Base-by-base conservation (phyloP, 2,888 invertebrate species). In the Drosophila bunnanda region DNA sequence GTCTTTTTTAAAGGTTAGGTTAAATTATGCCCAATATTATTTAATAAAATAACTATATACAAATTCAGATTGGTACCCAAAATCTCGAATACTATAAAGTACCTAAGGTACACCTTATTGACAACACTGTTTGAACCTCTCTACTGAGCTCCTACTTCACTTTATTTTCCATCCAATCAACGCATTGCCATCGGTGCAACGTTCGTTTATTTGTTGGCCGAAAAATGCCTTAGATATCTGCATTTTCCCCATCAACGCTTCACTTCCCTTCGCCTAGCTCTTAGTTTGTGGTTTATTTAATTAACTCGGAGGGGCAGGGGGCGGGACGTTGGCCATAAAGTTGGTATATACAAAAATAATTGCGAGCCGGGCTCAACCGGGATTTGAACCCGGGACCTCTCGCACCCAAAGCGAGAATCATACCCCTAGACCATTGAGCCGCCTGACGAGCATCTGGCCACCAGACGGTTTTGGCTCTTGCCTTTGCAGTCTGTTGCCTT, bases 311-410 rank as follows among this genome's bases (percentile, higher is more conserved):
- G 38, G 38, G n/a, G 30, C 36, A 22, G 36, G 13, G 39, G 41
- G 30, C 32, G 41, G 41, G 56, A 41, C 20, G 56, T 34, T 34
- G 13, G 43, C 67, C 58, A 71, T 65, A 61, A 72, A 68, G 55
- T 53, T 43, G 9, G 20, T 60, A 61, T 39, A 8, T 39, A 8
- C 25, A 39, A 71, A 68, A 68, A 70, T 61, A 77, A 41, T 43
- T 48, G 8, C 34, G 55, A 65, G 60, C 61, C 61, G 91, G 91
- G 91, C 91, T 91, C 91, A 91, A 91, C 91, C 91, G 91, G 91
- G 91, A 91, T 91, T 91, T 91, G 91, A 91, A 91, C 91, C 91
- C 91, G 91, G 91, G 91, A 91, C 91, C 91, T 91, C 91, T 91
- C 91, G 91, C 91, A 91, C 91, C 91, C 91, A 91, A 91, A 91